These are phyloP conservation scores for Sakesphorus luctuosus DNA, from an alignment of 2,113 vertebrate genomes.

Conservation along the genomic window DNA sequence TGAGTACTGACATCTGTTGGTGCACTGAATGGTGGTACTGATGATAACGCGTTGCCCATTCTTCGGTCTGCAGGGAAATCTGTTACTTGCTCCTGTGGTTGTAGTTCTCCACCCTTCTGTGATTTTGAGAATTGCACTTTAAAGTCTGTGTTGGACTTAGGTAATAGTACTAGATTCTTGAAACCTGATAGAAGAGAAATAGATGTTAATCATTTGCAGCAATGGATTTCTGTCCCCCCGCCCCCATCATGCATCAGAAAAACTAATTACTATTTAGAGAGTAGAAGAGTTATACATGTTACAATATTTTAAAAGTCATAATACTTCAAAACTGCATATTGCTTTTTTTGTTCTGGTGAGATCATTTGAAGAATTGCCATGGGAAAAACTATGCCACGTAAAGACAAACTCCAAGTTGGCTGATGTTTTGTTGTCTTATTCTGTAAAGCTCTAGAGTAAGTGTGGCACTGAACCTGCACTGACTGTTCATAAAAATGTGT, in stretches of 20 bases:
- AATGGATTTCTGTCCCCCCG: background rate
- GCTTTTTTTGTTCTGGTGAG: background rate
- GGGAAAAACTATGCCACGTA: background rate
- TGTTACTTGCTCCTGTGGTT: constrained; percentile 65
- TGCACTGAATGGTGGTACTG: background rate
- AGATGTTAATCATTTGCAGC: background rate
- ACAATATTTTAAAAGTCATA: background rate
- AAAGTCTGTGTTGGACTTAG: background rate
- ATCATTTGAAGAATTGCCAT: background rate
- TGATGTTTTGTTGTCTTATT: background rate
- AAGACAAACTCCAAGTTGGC: background rate
- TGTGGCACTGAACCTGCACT: background rate
- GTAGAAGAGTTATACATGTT: background rate
- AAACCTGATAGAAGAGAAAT: background rate
- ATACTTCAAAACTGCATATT: background rate
- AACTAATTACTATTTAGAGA: background rate
- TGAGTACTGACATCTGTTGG: constrained; percentile 51
- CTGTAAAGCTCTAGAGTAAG: constrained; percentile 2
- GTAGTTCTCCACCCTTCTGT: constrained; percentile 81
- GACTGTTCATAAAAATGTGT: background rate
- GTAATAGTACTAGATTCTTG: background rate
- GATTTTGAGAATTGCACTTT: constrained; percentile 74
- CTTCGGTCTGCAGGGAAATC: background rate
- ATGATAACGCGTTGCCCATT: constrained; percentile 2
- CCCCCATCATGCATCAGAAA: background rate